Base-by-base conservation (phyloP, 30 jellyfish, hydroid and myxozoan genomes). In the Aurelia sp. region DNA sequence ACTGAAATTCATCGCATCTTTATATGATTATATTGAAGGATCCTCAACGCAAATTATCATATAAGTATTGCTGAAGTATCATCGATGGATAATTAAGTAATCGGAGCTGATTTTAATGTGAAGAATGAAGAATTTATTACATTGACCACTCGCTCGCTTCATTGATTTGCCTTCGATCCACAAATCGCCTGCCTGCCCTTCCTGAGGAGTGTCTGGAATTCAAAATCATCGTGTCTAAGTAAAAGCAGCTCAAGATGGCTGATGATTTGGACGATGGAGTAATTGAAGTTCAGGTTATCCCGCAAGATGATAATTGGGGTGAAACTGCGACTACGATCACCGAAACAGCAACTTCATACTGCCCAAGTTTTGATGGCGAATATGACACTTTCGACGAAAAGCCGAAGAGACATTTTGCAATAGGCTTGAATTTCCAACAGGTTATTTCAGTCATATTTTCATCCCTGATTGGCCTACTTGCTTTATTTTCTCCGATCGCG, bases 221-320 rank as follows among this genome's bases (percentile, higher is more conserved):
- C 95, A 53, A 23, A 62, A 71, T 19, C 62, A 11, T 57, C 33
- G 18, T 63, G 61, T 51, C 69, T 59, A 4, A 59, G 33, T 21
- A 13, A 59, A 4, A 59, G 47, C 55, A 44, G 55, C 55, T 44
- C 55, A 44, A 44, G 55, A 88, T 88, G 96, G 97, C 92, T 44
- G 99, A 94, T 58, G 97, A 94, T 73, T 27, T 75, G 58, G 99
- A 94, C 61, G 99, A 94, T 61, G 99, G 99, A 74, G 97, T 94
- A 8, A 94, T 94, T 50, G 99, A 94, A 73, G 99, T 94, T 47
- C 99, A 94, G 78, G 99, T 94, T 47, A 94, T 94, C 73, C 99
- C 99, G n/a, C 99, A 94, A 76, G 99, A 94, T 80, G 99, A 94
- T 84, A 94, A 94, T 66, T 94, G 99, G 99, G 99, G 99, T 62